Evolutionary conservation across 1,140 invertebrate species (phyloP), one percentile per base, ranked within the genome.

Genomic region (Goniozus legneri): DNA sequence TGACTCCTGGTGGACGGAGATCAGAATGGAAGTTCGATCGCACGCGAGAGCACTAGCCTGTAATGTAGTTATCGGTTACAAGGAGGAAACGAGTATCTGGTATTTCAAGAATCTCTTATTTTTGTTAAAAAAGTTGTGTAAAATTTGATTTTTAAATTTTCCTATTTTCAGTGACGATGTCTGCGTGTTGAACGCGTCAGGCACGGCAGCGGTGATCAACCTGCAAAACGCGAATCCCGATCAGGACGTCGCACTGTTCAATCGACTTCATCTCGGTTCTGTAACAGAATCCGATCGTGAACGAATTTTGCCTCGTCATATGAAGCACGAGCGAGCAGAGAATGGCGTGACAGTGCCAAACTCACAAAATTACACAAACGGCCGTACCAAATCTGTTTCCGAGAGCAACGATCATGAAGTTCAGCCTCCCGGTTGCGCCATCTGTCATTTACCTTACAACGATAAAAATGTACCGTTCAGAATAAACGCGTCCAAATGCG

Each of bases 1-100:
- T 27, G 94, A 96, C 65, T 83, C 84, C 6, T 97, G 95, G 94
- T 97, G 94, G 94, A 93, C 87, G 0, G 94, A 97, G 76, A 77
- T 97, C 8, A 77, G 95, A 33, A 94, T 93, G 75, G 95, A 98
- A 81, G 87, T 97, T 44, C 78, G 93, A 2, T 92, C 92, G 4
- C 94, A 98, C 71, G 89, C 91, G 3, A 79, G 91, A 43, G 87
- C 92, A 13, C 76, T 98, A 24, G 87, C 86, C 8, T 97, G 95
- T 60, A 94, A 95, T 69, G 91, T 93, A n/a, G 91, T 97, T 24
- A 76, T 97, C 30, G 94, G 91, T 1, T 98, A 98, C 69, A 80
- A 80, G 41, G 95, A 97, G 77, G 80, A 85, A 31, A 92, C 92
- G 1, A 87, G 87, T 49, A 95, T 97, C 59, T 91, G 88, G 90